phyloP scores from a whole-genome alignment of 2,113 vertebrate species.

The Bucco capensis region DNA sequence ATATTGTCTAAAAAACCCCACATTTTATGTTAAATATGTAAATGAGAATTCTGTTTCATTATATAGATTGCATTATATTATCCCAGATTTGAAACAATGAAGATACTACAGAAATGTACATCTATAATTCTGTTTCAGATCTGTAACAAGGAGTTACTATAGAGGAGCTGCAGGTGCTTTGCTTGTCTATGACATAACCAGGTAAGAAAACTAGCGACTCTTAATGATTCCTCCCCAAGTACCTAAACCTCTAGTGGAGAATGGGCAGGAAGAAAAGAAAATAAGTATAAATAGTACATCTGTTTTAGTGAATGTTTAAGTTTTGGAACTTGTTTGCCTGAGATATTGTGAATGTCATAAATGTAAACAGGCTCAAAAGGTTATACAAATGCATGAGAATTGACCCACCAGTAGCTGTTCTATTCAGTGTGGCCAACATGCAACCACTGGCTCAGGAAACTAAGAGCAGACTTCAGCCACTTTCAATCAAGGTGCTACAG shows the following conservation, averaged over 20 bases:
- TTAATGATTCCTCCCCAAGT: background rate
- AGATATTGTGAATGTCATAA: background rate
- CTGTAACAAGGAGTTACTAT: conserved; percentile 97
- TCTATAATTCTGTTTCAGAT: conserved; percentile 76
- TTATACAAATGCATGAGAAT: background rate
- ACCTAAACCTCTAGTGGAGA: background rate
- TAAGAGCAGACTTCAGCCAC: background rate
- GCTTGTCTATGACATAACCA: conserved; percentile 97
- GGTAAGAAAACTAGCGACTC: too few species aligned
- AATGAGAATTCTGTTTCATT: background rate
- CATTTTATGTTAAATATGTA: background rate
- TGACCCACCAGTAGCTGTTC: background rate
- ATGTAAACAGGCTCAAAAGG: background rate
- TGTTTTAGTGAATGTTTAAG: background rate
- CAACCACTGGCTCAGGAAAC: background rate
- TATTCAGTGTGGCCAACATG: background rate
- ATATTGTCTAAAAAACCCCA: background rate
- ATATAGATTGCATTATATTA: background rate
- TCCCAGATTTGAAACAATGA: background rate
- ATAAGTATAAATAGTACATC: background rate
- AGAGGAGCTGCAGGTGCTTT: conserved; percentile 95
- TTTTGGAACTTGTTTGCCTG: background rate
- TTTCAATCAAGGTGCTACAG: background rate
- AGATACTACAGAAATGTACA: background rate
- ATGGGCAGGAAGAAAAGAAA: background rate